Base-by-base conservation (phyloP, 2,113 vertebrate genomes). In the Pycnonotus jocosus region DNA sequence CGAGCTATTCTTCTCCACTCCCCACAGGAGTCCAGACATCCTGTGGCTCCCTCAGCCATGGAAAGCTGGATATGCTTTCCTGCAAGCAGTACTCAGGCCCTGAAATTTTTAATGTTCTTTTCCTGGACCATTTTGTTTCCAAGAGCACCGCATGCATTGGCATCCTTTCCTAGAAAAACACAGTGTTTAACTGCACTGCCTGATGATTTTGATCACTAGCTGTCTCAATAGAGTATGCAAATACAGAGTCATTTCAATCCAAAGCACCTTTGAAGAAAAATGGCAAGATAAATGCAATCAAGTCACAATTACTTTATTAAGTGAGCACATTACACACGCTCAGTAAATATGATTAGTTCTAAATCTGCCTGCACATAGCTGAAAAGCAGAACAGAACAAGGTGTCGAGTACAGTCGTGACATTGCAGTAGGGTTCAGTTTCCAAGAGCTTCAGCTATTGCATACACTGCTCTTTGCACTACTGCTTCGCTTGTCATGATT, bases 141-240 rank as follows among this genome's bases (percentile, higher is more conserved):
- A 88, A 68, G 89, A 94, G 51, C 91, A 91, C 86, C 30, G 84
- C 96, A 97, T 90, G 85, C 82, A 83, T 94, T 93, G 88, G 78
- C 73, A 95, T 83, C 48, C 71, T 95, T 96, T 97, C 95, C 88
- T 94, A 89, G 87, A 97, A 96, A 97, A 96, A 40, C 62, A 95
- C 40, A 74, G n/a, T 88, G 58, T 79, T 95, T 97, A 97, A 96
- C 84, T 94, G 94, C 96, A 76, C 37, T 83, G 54, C 92, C 70
- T 96, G 88, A 96, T 91, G 95, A 95, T 51, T 96, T 90, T 95
- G 92, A 96, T 96, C 92, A 85, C 80, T 96, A 61, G 80, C 73
- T 96, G 79, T 90, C 90, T 98, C 95, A 95, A 87, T 94, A 97
- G 96, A 91, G 93, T 61, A 96, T 96, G 94, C 95, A 97, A 97